phyloP scores from a whole-genome alignment of 2,888 invertebrate species.

The Junonia oenone region DNA sequence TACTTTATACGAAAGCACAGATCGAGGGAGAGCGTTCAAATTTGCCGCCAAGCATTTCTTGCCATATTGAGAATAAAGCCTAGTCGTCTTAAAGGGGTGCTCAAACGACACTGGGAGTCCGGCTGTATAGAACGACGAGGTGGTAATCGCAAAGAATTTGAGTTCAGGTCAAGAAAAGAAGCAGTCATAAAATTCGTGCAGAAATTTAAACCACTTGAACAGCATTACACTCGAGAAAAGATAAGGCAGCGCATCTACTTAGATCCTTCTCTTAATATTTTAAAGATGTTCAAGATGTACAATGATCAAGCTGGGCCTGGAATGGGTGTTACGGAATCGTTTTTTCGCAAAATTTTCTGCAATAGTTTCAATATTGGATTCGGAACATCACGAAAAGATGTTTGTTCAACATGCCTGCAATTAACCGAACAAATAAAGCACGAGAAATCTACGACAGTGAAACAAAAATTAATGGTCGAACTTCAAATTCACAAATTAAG shows the following conservation, averaged over 20 bases:
- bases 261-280: neutral
- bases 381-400: conserved; percentile 14
- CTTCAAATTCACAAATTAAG: neutral
- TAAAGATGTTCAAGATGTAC: conserved; percentile 9
- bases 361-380: conserved; percentile 12
- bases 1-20: too few species aligned
- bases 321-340: too few species aligned
- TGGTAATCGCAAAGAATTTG: too few species aligned
- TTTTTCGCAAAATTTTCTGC: conserved; percentile 17
- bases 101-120: too few species aligned
- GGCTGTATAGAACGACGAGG: too few species aligned
- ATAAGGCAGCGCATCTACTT: neutral
- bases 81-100: too few species aligned
- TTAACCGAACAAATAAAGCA: conserved; percentile 16
- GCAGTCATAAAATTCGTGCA: too few species aligned
- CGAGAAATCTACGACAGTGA: conserved; percentile 2
- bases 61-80: too few species aligned
- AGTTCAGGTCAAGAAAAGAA: too few species aligned
- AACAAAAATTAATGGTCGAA: neutral
- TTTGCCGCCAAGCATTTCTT: too few species aligned
- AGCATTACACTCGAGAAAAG: neutral
- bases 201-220: too few species aligned
- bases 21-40: too few species aligned
- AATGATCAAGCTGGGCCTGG: conserved; percentile 23
- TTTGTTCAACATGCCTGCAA: conserved; percentile 17